A percentile compares a stretch with the other conserved stretches of the same genome.
Conservation (phyloP, 2,888 invertebrate species). For the Thyatira batis region DNA sequence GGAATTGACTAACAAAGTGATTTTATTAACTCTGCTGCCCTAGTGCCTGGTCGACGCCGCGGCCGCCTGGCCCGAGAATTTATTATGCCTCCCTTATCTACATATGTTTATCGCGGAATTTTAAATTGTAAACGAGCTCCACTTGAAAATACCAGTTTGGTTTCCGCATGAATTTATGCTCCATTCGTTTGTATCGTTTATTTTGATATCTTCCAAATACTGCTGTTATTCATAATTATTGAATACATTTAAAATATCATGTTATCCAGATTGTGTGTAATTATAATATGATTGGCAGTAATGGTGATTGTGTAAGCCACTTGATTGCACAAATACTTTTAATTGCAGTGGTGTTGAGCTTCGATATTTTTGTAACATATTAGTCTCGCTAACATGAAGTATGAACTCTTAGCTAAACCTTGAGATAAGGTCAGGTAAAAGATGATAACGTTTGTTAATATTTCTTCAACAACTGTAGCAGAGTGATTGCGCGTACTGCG, state of each 20-base stretch:
- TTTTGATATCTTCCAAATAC: slow-evolving; percentile 18
- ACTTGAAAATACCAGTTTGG: slow-evolving; percentile 56
- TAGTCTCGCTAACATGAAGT: too few species aligned
- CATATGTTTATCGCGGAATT: slow-evolving; percentile 75
- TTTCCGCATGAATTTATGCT: slow-evolving; percentile 49
- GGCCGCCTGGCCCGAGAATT: slow-evolving; percentile 56
- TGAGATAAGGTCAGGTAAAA: not conserved
- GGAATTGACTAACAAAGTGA: slow-evolving; percentile 61
- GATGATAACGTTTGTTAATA: not conserved
- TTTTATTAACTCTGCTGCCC: slow-evolving; percentile 57
- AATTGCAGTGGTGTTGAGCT: slow-evolving; percentile 17
- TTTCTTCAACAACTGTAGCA: not conserved
- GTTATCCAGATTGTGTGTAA: not conserved
- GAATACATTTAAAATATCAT: not conserved
- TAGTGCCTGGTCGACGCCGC: slow-evolving; percentile 41
- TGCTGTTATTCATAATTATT: not conserved
- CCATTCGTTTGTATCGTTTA: slow-evolving; percentile 38
- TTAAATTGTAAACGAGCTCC: slow-evolving; percentile 75
- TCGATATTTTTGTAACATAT: not conserved
- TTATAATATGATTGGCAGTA: not conserved
- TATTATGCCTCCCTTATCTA: slow-evolving; percentile 69
- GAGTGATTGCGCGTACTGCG: not conserved
- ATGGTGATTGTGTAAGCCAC: not conserved
- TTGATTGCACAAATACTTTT: slow-evolving; percentile 12
- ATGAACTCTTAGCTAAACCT: too few species aligned